These are phyloP conservation scores for Drosophila busckii DNA, from an alignment of 1,140 invertebrate species.

Conservation along the genomic window DNA sequence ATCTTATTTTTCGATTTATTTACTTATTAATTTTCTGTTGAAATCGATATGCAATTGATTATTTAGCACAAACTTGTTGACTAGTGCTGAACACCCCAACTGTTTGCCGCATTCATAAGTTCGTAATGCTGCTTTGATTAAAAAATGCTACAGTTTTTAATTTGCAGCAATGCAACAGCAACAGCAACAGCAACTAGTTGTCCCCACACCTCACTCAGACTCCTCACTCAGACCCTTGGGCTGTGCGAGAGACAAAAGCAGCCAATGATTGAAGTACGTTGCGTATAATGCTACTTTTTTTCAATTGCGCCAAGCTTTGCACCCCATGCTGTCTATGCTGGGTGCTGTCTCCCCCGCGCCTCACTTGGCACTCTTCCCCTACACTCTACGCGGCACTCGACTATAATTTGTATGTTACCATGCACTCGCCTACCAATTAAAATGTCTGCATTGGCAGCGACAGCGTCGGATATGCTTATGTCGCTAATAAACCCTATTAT, in stretches of 20 bases:
- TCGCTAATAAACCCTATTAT: conserved; percentile 77
- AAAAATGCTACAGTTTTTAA: conserved; percentile 73
- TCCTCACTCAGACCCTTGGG: conserved; percentile 11
- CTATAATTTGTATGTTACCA: conserved; percentile 76
- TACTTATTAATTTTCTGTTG: no score
- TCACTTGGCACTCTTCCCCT: conserved; percentile 1
- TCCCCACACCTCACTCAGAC: neutral
- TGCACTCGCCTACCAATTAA: conserved; percentile 76
- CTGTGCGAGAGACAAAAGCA: conserved; percentile 64
- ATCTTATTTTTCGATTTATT: no score
- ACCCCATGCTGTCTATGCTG: conserved; percentile 10
- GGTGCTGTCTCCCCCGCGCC: neutral
- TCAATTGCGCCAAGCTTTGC: conserved; percentile 59
- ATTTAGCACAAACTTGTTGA: conserved; percentile 3
- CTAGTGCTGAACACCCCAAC: conserved; percentile 11
- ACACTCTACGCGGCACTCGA: conserved; percentile 45
- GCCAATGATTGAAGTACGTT: conserved; percentile 73
- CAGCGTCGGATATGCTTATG: conserved; percentile 73
- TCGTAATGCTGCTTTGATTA: conserved; percentile 72
- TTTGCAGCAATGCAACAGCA: conserved; percentile 53
- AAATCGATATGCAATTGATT: no score
- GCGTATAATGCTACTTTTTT: conserved; percentile 68
- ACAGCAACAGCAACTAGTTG: conserved; percentile 24
- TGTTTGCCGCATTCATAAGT: conserved; percentile 13
- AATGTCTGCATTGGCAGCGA: conserved; percentile 59